Evolutionary conservation across 2,113 vertebrate genomes (phyloP), one percentile per base, ranked within the genome.

Genomic region (Tretioscincus oriximinensis): DNA sequence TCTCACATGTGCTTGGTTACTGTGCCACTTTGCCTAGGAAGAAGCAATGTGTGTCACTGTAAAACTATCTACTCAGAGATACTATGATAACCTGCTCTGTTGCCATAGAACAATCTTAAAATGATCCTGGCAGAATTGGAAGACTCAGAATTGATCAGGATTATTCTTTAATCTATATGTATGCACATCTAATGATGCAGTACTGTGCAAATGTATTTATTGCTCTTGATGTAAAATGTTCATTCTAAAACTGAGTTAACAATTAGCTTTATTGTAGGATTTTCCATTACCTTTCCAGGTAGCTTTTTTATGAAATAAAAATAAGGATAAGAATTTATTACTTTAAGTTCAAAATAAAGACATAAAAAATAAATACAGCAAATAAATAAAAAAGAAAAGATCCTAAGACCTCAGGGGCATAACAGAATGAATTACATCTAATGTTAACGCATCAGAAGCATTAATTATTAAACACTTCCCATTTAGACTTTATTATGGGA

Each of bases 1-100:
- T 72, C 76, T 88, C 58, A 81, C 71, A 83, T 86, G n/a, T 84
- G 7, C 26, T 83, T 12, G 71, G 64, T 74, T 79, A 68, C 64
- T 61, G 16, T 73, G 81, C 76, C 76, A 84, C 64, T 29, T 67
- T 29, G 78, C n/a, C 68, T 85, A 80, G 69, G 80, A 80, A 64
- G 74, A 76, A 18, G 28, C 63, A 8, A 22, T 70, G 84, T 82
- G 54, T 82, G 41, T n/a, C 18, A 77, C 54, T 7, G 76, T 0
- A 22, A 1, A 73, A 65, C 45, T 26, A 58, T 22, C 73, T 65
- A 54, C 54, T 74, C 24, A 65, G 45, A 76, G 49, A 83, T 5
- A 41, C 35, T 41, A 76, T 0, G n/a, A 69, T 63, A 68, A 73
- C 69, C 35, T 24, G 1, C 0, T 0, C 1, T 47, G 68, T 73